Percentiles rank a stretch among this genome's conserved stretches.
These are phyloP conservation scores for Chelmon rostratus DNA, from an alignment of 2,797 vertebrate genomes.

Conservation along the genomic window DNA sequence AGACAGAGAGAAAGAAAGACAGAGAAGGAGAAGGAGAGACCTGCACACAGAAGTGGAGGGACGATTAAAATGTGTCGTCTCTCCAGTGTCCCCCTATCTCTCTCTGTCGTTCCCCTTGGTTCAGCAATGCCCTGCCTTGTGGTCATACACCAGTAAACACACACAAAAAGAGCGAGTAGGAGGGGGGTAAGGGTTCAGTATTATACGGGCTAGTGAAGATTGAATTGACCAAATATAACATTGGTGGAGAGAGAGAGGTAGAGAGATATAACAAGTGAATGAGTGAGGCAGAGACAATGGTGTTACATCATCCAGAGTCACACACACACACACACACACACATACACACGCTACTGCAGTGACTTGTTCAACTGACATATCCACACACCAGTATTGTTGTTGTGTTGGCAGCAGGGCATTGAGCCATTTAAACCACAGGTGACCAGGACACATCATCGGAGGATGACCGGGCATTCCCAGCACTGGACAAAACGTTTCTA, in stretches of 20 bases:
- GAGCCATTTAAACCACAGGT: conserved; percentile 38
- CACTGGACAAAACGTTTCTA: not conserved
- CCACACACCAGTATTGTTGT: conserved; percentile 11
- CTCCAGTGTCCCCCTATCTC: conserved; percentile 7
- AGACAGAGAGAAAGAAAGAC: conserved; percentile 55
- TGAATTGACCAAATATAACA: conserved; percentile 49
- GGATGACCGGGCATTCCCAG: not conserved
- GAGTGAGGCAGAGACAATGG: conserved; percentile 43
- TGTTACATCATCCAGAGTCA: conserved; percentile 56
- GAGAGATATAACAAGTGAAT: conserved; percentile 39
- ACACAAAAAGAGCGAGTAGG: not conserved
- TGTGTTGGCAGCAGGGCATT: not conserved
- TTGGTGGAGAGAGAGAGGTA: conserved; percentile 11
- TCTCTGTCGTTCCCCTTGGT: conserved; percentile 22
- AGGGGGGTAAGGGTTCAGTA: conserved; percentile 16
- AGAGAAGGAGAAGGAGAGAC: conserved; percentile 39
- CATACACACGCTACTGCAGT: conserved; percentile 10
- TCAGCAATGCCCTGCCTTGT: conserved; percentile 37
- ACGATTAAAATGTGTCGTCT: conserved; percentile 28
- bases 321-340: conserved; percentile 3
- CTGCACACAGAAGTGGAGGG: conserved; percentile 37
- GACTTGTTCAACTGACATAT: conserved; percentile 47
- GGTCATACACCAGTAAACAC: conserved; percentile 19
- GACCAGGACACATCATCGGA: not conserved
- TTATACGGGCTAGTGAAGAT: conserved; percentile 31